phyloP scores from a whole-genome alignment of 2,888 invertebrate species.

The Timema podura region DNA sequence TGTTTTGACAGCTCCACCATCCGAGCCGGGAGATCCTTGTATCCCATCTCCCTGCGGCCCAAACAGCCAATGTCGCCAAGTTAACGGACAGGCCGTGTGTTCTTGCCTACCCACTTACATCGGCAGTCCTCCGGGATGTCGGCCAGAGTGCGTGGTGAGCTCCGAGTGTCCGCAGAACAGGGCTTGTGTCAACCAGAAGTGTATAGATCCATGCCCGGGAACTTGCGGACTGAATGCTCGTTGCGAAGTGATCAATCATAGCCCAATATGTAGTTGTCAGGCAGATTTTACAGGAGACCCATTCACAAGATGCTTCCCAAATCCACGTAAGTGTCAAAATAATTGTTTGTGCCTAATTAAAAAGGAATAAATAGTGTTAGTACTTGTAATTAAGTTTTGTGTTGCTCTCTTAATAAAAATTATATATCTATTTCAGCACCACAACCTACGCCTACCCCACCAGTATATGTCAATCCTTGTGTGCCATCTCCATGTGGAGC shows the following conservation, averaged over 20 bases:
- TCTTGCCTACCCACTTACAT: conserved; percentile 70
- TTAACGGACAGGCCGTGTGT: conserved; percentile 68
- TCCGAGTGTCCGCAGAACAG: conserved; percentile 56
- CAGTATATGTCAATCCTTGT: conserved; percentile 47
- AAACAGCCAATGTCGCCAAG: conserved; percentile 43
- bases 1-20: conserved; percentile 18
- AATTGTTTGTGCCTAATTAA: no score
- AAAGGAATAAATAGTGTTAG: no score
- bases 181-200: conserved; percentile 46
- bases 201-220: conserved; percentile 45
- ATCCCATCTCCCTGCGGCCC: conserved; percentile 39
- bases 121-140: conserved; percentile 64
- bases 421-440: conserved; percentile 22
- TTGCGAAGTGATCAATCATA: conserved; percentile 49
- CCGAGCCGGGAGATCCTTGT: conserved; percentile 34
- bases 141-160: conserved; percentile 47
- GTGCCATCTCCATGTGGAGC: conserved; percentile 65
- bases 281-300: conserved; percentile 65
- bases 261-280: conserved; percentile 48
- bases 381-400: no score
- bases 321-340: conserved; percentile 38
- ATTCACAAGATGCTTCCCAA: conserved; percentile 65
- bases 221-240: conserved; percentile 43
- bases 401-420: no score
- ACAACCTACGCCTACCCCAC: conserved; percentile 32